Conservation (phyloP, 2,113 vertebrate species). For the Myodes glareolus region DNA sequence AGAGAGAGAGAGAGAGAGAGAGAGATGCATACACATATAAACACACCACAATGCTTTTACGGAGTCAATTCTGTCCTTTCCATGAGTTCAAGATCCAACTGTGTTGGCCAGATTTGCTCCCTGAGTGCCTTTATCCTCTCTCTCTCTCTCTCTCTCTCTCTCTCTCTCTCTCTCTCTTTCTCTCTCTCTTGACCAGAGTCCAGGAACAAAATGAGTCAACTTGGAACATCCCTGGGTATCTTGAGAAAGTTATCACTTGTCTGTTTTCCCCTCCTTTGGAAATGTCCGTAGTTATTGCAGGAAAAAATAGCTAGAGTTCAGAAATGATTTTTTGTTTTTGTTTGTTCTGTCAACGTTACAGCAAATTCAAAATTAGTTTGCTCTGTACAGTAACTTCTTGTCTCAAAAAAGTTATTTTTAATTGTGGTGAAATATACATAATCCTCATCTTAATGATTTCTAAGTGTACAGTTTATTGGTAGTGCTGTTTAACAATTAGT, state of each 20-base stretch:
- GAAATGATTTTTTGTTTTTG: not conserved
- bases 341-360: not conserved
- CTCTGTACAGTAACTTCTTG: not conserved
- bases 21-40: not conserved
- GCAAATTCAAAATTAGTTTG: not conserved
- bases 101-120: not conserved
- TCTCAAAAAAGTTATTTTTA: not conserved
- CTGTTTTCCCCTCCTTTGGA: not conserved
- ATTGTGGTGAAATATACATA: slow-evolving; percentile 45
- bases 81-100: not conserved
- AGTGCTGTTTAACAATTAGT: not conserved
- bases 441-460: slow-evolving; percentile 36
- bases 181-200: not conserved
- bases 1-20: no score
- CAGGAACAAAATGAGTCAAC: not conserved
- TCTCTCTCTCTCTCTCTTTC: no score
- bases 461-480: not conserved
- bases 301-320: slow-evolving; percentile 48
- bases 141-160: no score
- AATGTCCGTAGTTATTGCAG: slow-evolving; percentile 35
- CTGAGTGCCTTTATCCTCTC: not conserved
- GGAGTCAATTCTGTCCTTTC: not conserved
- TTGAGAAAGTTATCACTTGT: slow-evolving; percentile 25
- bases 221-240: not conserved
- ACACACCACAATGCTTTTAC: not conserved